Conservation (phyloP, 2,888 invertebrate genomes). For the Noctua pronuba region DNA sequence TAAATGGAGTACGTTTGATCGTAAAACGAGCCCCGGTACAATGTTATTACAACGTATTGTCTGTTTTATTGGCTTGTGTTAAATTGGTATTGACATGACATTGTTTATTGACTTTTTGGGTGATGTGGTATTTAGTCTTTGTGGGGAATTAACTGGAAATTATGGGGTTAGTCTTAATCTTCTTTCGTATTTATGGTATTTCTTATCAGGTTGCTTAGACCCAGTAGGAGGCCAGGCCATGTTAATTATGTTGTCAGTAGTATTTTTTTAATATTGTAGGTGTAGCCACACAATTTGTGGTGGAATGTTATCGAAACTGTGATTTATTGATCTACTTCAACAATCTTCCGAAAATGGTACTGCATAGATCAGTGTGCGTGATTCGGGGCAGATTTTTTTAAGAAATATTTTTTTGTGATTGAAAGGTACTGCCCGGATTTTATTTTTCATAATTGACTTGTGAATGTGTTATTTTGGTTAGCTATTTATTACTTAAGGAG, state of each 20-base stretch:
- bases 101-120: constrained; percentile 67
- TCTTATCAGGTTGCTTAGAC: neutral
- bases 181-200: too few species aligned
- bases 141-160: neutral
- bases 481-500: neutral
- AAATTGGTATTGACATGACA: constrained; percentile 76
- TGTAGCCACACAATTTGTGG: neutral
- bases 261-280: neutral
- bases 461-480: too few species aligned
- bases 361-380: neutral
- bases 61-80: constrained; percentile 79
- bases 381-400: neutral
- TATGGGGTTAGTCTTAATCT: neutral
- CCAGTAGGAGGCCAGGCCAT: neutral
- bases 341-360: neutral
- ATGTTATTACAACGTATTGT: constrained; percentile 77
- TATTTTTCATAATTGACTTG: too few species aligned
- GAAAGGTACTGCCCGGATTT: neutral
- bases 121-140: constrained; percentile 24
- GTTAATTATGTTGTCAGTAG: neutral
- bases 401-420: neutral
- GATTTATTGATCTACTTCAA: neutral
- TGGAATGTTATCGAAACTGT: neutral
- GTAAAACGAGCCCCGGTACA: constrained; percentile 75
- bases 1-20: constrained; percentile 60